phyloP scores from a whole-genome alignment of 2,888 invertebrate species.

The Drosophila mimica region DNA sequence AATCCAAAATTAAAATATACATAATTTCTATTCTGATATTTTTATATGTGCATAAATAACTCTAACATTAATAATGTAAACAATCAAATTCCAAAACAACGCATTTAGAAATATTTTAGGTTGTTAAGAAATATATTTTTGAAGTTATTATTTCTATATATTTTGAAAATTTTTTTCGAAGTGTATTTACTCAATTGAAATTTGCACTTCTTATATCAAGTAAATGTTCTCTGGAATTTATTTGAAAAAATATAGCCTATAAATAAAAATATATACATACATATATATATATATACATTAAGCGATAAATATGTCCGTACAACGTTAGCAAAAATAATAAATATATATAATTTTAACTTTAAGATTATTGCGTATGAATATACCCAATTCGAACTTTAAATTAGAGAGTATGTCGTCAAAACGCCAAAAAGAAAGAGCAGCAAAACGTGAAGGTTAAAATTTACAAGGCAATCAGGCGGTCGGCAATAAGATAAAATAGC shows the following conservation, averaged over 20 bases:
- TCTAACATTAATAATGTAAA: no score
- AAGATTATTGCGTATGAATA: not conserved
- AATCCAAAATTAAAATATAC: not conserved
- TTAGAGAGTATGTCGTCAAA: constrained; percentile 6
- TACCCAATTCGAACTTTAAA: not conserved
- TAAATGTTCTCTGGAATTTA: not conserved
- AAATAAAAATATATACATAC: no score
- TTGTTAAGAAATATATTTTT: no score
- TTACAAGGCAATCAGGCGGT: constrained; percentile 66
- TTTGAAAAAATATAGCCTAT: not conserved
- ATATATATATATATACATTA: not conserved
- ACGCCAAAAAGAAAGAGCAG: constrained; percentile 46
- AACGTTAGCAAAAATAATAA: no score
- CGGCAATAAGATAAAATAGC: constrained; percentile 60
- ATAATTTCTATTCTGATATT: no score
- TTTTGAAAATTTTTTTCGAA: not conserved
- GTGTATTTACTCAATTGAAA: not conserved
- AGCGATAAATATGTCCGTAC: not conserved
- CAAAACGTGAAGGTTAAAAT: constrained; percentile 68
- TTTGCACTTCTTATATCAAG: not conserved
- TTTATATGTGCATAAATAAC: no score
- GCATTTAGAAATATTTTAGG: no score
- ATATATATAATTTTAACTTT: not conserved
- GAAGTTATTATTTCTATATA: not conserved
- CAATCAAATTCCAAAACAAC: no score